These are phyloP conservation scores for Gavialis gangeticus DNA, from an alignment of 2,113 vertebrate genomes.

Conservation along the genomic window DNA sequence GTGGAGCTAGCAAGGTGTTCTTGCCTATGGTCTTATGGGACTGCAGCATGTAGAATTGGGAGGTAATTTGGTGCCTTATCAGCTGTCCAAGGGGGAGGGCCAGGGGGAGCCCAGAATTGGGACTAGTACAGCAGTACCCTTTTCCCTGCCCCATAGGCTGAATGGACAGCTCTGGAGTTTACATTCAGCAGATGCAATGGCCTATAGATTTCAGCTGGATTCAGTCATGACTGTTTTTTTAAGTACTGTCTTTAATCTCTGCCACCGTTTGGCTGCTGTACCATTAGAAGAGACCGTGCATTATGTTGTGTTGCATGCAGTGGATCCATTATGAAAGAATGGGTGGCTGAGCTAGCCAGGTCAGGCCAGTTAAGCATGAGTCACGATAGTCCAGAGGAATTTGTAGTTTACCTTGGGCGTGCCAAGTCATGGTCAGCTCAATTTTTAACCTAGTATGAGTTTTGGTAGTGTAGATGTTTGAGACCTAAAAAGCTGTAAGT, in stretches of 20 bases:
- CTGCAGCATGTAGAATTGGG: no score
- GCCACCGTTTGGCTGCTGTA: background rate
- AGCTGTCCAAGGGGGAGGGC: background rate
- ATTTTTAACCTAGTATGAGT: background rate
- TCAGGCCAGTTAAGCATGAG: background rate
- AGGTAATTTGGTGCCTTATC: no score
- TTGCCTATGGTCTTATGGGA: no score
- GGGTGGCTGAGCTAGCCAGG: background rate
- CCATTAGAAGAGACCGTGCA: background rate
- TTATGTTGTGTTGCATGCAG: background rate
- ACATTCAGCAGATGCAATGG: background rate
- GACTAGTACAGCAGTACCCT: background rate
- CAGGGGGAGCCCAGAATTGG: background rate
- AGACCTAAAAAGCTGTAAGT: background rate
- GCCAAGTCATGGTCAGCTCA: background rate
- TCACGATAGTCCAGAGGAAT: background rate
- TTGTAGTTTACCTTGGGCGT: background rate
- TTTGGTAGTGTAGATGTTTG: background rate
- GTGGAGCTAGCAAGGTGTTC: fast-evolving
- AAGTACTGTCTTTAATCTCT: background rate
- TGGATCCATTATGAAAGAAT: no score
- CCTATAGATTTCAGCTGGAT: background rate
- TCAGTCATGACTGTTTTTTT: background rate
- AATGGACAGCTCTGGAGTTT: background rate
- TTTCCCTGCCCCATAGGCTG: background rate